These are phyloP conservation scores for Lypha dubia DNA, from an alignment of 2,888 invertebrate species.

Conservation along the genomic window DNA sequence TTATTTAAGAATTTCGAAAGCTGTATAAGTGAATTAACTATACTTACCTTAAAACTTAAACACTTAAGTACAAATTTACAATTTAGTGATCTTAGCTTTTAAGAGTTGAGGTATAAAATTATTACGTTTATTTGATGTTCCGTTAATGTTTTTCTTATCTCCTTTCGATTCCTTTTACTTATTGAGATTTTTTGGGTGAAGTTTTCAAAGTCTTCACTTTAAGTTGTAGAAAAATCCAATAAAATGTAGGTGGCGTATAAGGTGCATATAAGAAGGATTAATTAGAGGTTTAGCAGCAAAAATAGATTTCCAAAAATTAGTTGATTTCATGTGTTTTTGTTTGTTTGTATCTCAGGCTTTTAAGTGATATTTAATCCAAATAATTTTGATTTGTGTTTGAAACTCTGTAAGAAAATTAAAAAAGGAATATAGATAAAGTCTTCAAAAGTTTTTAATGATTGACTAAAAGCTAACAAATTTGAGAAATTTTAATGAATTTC, in stretches of 20 bases:
- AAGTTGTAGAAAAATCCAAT: slow-evolving; percentile 39
- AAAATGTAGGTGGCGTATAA: slow-evolving; percentile 48
- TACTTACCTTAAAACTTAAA: slow-evolving; percentile 81
- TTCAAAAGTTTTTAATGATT: not conserved
- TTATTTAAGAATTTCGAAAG: not conserved
- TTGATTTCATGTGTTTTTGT: slow-evolving; percentile 68
- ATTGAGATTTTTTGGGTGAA: slow-evolving; percentile 53
- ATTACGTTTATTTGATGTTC: slow-evolving; percentile 80
- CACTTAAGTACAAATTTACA: slow-evolving; percentile 83
- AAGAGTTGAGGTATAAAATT: slow-evolving; percentile 82
- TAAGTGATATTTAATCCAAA: slow-evolving; percentile 78
- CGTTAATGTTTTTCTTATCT: slow-evolving; percentile 73
- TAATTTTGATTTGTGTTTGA: slow-evolving; percentile 79
- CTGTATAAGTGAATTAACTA: slow-evolving; percentile 26
- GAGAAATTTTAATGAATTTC: not conserved
- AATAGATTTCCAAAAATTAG: slow-evolving; percentile 79
- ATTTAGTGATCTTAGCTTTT: slow-evolving; percentile 79
- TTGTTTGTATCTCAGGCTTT: slow-evolving; percentile 74
- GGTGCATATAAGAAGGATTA: slow-evolving; percentile 49
- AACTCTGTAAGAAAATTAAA: slow-evolving; percentile 77
- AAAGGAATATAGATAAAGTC: not conserved
- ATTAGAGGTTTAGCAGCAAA: slow-evolving; percentile 72
- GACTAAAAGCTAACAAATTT: not conserved
- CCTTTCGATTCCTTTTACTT: slow-evolving; percentile 47
- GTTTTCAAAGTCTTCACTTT: not conserved